Evolutionary conservation across 2,113 vertebrate genomes (phyloP), one percentile per base, ranked within the genome.

Genomic region (Ceyx margarethae): DNA sequence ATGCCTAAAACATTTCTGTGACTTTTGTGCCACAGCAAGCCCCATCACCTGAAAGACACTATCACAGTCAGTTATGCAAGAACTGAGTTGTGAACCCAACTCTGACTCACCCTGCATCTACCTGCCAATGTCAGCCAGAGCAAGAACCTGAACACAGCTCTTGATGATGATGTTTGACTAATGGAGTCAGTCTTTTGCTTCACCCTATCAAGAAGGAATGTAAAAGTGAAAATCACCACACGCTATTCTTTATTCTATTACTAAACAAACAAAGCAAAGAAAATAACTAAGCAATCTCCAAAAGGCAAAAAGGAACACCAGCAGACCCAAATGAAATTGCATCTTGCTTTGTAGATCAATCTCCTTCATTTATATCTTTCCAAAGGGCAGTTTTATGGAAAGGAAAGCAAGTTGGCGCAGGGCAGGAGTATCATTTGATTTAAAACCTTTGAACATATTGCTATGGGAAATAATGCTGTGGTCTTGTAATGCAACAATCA

Each of bases 161-260:
- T 33, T 68, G 33, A 37, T 51, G 25, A 26, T 31, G 43, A n/a
- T 18, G 8, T 23, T 54, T 85, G 45, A 13, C 29, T 53, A 8
- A 13, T 54, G 43, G 31, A 61, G 9, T 16, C 0, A 0, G 9
- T 81, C 61, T 71, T 88, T 42, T 42, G 75, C 31, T n/a, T 66
- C 57, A 68, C 20, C 29, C 48, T 35, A 35, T 23, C 9, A 25
- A 56, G 31, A 83, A 83, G 28, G 28, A 81, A 78, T 18, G 21
- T 3, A 78, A 78, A 88, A 56, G 13, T 35, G 40, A 78, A 86
- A 75, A 84, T 45, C 21, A 87, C n/a, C 28, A 53, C 12, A 23
- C 2, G 3, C 1, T 75, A 31, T 31, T 71, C 35, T 65, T 51
- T 65, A 57, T 61, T 87, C 15, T 83, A 22, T 51, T 81, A 48